Evolutionary conservation across 2,888 invertebrate species (phyloP).

Genomic region (Isotomurus palustris): DNA sequence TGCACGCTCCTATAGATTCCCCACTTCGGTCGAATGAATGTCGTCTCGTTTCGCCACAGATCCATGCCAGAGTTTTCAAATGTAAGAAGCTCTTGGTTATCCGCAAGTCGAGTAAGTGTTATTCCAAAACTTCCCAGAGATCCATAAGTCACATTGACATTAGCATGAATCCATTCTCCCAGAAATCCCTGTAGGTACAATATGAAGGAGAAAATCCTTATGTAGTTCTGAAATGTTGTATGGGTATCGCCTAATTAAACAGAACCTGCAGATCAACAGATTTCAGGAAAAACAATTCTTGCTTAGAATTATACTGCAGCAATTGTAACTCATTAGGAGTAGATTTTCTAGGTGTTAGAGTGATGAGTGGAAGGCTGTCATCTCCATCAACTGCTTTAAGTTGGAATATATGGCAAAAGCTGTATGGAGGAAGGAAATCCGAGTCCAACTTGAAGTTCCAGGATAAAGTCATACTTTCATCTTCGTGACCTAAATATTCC

Average conservation of each 20-base stretch:
- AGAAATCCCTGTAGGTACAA: constrained; percentile 18
- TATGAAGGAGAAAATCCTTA: too few species aligned
- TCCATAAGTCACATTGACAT: constrained; percentile 17
- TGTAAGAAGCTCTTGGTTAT: constrained; percentile 11
- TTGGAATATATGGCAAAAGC: constrained; percentile 39
- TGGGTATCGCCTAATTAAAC: too few species aligned
- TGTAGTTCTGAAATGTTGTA: too few species aligned
- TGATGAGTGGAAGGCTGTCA: constrained; percentile 33
- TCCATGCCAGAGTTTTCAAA: constrained; percentile 20
- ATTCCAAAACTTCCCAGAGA: constrained; percentile 15
- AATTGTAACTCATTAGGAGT: constrained; percentile 16
- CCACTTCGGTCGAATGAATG: constrained; percentile 14
- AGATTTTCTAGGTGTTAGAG: constrained; percentile 28
- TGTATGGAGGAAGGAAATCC: constrained; percentile 31
- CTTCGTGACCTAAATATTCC: constrained; percentile 2
- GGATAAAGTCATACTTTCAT: constrained; percentile 25
- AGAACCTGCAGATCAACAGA: background rate
- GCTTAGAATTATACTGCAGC: constrained; percentile 15
- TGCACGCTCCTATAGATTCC: constrained; percentile 16
- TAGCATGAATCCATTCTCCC: constrained; percentile 33
- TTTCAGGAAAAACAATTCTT: constrained; percentile 2
- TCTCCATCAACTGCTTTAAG: constrained; percentile 37
- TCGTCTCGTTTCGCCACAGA: constrained; percentile 16
- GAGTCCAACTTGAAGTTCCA: constrained; percentile 39
- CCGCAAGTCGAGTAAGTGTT: constrained; percentile 7